Evolutionary conservation across 1,140 invertebrate genomes (phyloP), one percentile per base, ranked within the genome.

Genomic region (Muscidifurax raptorellus): DNA sequence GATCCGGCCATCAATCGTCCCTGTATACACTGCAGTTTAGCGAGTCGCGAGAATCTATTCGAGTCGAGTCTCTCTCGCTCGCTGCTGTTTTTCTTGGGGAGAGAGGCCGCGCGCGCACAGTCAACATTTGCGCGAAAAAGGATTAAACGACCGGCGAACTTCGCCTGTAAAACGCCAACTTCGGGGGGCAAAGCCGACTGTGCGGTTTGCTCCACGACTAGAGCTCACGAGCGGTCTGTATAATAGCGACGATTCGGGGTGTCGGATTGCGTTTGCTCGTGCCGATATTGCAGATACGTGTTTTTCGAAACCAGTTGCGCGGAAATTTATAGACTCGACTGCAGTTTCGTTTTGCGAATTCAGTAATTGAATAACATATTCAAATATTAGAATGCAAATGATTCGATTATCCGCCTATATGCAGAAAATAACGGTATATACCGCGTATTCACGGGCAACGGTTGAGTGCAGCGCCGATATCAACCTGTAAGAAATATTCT

Each of bases 51-150:
- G 52, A 59, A 59, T 59, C 52, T 18, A 59, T 59, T 59, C 52
- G 15, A 59, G 52, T n/a, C 18, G n/a, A 22, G 7, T 13, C 13
- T 47, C 1, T 47, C 52, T 59, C 15, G 2, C 6, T 59, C 52
- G 22, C 44, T 47, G 22, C 5, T 59, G 52, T 59, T 59, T 59
- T 59, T 59, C 52, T 59, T 59, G 22, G 52, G 6, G 52, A 59
- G 52, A 22, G 52, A 59, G 22, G 52, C 4, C 13, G 2, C 52
- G 32, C 32, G 52, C 52, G 52, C 2, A 59, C 52, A 59, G 52
- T 59, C 52, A 59, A 59, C 52, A 59, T 59, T 59, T 59, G 52
- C 52, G 52, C 52, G 52, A 59, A 59, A 59, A 59, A 59, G 52
- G 52, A 59, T 59, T 59, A 59, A 59, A 7, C 52, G 52, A 59